phyloP scores from a whole-genome alignment of 2,888 invertebrate species.

The Dromius quadrimaculatus region DNA sequence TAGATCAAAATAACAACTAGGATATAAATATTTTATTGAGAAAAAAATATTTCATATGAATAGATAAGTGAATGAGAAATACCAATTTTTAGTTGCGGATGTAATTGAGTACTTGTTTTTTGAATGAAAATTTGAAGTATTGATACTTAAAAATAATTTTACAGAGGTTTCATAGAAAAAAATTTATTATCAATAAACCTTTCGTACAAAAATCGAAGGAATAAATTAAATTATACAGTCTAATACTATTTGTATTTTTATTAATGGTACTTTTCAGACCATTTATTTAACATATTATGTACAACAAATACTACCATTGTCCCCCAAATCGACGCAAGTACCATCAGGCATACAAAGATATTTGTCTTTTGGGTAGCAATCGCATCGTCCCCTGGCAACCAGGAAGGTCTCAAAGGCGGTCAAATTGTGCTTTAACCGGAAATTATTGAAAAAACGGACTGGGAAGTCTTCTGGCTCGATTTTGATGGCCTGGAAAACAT shows the following conservation, averaged over 20 bases:
- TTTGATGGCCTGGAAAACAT: conserved; percentile 12
- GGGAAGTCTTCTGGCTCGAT: conserved; percentile 33
- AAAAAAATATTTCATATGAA: neutral
- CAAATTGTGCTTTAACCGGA: conserved; percentile 14
- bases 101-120: neutral
- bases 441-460: conserved; percentile 3
- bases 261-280: neutral
- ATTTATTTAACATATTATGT: neutral
- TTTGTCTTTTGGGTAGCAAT: conserved; percentile 7
- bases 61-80: neutral
- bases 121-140: neutral
- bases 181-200: neutral
- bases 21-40: neutral
- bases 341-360: conserved; percentile 36
- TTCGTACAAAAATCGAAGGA: neutral
- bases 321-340: conserved; percentile 14
- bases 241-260: neutral
- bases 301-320: conserved; percentile 33
- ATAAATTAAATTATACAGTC: neutral
- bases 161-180: neutral
- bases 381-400: conserved; percentile 1
- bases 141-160: neutral
- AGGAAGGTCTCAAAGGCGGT: neutral
- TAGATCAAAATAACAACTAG: neutral
- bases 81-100: neutral